phyloP scores from a whole-genome alignment of 1,140 invertebrate genomes.

The Apis cerana region DNA sequence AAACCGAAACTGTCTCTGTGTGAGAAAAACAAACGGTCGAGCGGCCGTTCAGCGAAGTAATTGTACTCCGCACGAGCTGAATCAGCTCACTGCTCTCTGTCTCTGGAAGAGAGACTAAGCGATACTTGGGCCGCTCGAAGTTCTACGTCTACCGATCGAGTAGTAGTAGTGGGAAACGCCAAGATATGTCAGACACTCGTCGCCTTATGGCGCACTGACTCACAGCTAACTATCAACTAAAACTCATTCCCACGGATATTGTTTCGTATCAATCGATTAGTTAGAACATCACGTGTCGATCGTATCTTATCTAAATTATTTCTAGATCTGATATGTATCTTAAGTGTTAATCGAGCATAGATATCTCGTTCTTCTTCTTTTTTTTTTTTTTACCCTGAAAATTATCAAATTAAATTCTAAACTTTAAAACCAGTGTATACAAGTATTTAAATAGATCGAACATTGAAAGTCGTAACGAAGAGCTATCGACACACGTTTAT shows the following conservation, averaged over 20 bases:
- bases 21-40: not conserved
- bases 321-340: too few species aligned
- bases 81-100: conserved; percentile 14
- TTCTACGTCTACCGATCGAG: conserved; percentile 23
- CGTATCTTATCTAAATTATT: not conserved
- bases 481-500: not conserved
- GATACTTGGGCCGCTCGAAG: conserved; percentile 9
- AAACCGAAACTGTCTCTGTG: not conserved
- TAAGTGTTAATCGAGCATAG: not conserved
- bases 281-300: not conserved
- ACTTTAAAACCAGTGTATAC: not conserved
- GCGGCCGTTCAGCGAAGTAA: not conserved
- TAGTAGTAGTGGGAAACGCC: conserved; percentile 19
- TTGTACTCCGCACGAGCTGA: conserved; percentile 35
- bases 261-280: not conserved
- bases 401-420: not conserved
- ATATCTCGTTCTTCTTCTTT: not conserved
- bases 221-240: not conserved
- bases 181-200: not conserved
- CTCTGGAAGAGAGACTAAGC: conserved; percentile 8
- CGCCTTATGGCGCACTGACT: conserved; percentile 7
- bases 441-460: not conserved
- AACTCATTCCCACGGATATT: not conserved
- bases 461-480: not conserved
- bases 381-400: not conserved